These are phyloP conservation scores for Oplegnathus fasciatus DNA, from an alignment of 2,113 vertebrate genomes.

Conservation along the genomic window DNA sequence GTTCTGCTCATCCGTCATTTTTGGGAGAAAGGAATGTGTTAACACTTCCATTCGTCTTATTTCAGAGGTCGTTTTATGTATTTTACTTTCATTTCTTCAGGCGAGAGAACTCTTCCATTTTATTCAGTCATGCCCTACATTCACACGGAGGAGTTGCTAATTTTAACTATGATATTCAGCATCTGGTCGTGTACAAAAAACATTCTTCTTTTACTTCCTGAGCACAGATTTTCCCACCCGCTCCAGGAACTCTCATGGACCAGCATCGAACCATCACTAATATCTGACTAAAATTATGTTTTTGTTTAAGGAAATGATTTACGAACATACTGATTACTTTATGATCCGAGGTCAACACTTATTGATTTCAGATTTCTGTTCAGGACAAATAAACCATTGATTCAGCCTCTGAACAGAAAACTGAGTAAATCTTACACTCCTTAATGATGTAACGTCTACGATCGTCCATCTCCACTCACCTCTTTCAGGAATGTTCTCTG, in stretches of 20 bases:
- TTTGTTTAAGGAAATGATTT: neutral
- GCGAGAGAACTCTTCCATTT: neutral
- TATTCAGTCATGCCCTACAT: constrained; percentile 14
- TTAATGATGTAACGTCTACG: neutral
- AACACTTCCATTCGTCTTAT: neutral
- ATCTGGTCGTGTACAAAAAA: neutral
- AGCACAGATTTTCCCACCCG: neutral
- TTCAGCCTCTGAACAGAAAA: neutral
- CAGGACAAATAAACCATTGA: neutral
- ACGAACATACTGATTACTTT: neutral
- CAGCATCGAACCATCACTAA: neutral
- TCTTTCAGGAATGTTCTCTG: constrained; percentile 97
- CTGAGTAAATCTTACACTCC: neutral
- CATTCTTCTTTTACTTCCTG: neutral
- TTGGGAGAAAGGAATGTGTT: neutral
- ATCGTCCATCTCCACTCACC: constrained; percentile 75
- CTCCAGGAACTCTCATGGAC: neutral
- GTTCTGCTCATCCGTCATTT: constrained; percentile 10
- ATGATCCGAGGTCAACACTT: neutral
- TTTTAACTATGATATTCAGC: constrained; percentile 21
- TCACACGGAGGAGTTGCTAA: constrained; percentile 20
- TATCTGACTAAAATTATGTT: neutral
- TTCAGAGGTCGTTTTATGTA: constrained; percentile 7
- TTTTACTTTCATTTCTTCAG: constrained; percentile 31
- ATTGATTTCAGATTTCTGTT: neutral